Evolutionary conservation across 92 coral and sea anemone species (phyloP), one percentile per base, ranked within the genome.

Genomic region (Zoanthus sociatus): DNA sequence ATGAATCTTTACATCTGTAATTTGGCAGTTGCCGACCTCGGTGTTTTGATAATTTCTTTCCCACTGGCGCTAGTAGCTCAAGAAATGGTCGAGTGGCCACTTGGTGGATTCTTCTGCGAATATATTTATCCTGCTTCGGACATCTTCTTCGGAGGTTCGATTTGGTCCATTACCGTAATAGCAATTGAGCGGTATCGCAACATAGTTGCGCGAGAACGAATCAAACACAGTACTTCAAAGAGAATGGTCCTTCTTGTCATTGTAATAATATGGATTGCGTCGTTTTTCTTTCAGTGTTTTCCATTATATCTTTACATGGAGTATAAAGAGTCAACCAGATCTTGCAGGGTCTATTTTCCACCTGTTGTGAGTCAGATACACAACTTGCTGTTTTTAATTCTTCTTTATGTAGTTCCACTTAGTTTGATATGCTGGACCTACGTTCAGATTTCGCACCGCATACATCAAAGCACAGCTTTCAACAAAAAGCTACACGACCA

Each of bases 131-230:
- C 85, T 5, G 75, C 58, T 12, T 81, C 85, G 6, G 85, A 81
- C 9, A 42, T 81, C 16, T 81, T 81, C 75, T 81, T 44, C 7
- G 85, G 85, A 0, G 85, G 74, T 14, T 81, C 85, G 0, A 47
- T 81, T 42, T 81, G 85, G 85, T 81, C 85, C 6, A 81, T 81
- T 66, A 81, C 85, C 20, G 85, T 81, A 1, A 81, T 81, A 47
- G 85, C 85, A 17, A 45, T 81, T 4, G 85, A 81, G 64, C 74
- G 85, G 0, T 81, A 81, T 31, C 73, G 85, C 13, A 81, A 81
- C n/a, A 81, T 81, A 44, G 85, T 81, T 55, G 75, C 85, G 31
- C 60, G 75, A 63, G 75, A 81, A 48, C 20, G 85, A 66, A 81
- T 81, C 46, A 66, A 75, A 44, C 75, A 15, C 4, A 16, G 46